phyloP scores from a whole-genome alignment of 2,888 invertebrate genomes.

The Tachystola acroxantha region DNA sequence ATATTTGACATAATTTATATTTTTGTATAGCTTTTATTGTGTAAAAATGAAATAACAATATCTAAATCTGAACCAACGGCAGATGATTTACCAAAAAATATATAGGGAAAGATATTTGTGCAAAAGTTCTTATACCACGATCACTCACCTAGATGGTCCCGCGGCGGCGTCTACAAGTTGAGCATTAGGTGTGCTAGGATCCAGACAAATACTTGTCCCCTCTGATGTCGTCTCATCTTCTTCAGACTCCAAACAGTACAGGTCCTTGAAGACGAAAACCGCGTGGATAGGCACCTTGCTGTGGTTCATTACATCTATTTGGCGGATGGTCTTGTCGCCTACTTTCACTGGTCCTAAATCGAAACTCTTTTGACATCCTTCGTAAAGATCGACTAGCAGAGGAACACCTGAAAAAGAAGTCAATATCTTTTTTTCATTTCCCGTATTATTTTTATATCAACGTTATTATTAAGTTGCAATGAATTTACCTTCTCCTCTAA shows the following conservation, averaged over 20 bases:
- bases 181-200: constrained; percentile 26
- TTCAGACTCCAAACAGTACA: constrained; percentile 40
- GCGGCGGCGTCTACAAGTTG: constrained; percentile 17
- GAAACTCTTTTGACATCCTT: constrained; percentile 69
- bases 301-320: constrained; percentile 78
- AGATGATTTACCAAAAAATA: too few relatives aligned
- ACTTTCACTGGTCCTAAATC: constrained; percentile 65
- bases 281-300: constrained; percentile 75
- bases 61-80: too few relatives aligned
- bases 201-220: constrained; percentile 57
- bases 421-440: background rate
- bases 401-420: constrained; percentile 47
- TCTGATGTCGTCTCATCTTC: constrained; percentile 50
- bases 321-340: constrained; percentile 67
- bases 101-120: too few relatives aligned
- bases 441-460: too few relatives aligned
- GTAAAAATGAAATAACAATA: too few relatives aligned
- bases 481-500: constrained; percentile 79
- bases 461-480: too few relatives aligned
- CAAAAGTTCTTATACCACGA: background rate
- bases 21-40: too few relatives aligned
- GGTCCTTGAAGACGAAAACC: constrained; percentile 68
- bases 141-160: constrained; percentile 45
- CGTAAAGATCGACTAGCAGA: constrained; percentile 61
- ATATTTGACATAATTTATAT: too few relatives aligned